Evolutionary conservation across 2,888 invertebrate species (phyloP), one percentile per base, ranked within the genome.

Genomic region (Eumacrocentrus americanus): DNA sequence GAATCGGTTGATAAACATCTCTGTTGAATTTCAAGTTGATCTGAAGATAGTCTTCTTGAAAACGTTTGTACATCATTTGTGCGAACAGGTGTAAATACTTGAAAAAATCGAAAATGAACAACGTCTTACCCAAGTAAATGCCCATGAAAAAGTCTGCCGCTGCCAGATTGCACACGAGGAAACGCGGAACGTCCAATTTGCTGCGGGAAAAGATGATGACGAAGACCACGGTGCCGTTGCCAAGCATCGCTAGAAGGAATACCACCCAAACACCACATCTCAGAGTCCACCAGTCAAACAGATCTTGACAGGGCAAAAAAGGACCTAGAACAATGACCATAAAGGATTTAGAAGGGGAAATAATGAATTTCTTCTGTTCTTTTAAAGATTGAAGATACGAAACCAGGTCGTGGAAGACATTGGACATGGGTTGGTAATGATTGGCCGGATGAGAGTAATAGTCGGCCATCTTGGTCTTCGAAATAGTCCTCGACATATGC

Each of bases 61-160:
- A n/a, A n/a, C n/a, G n/a, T n/a, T n/a, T n/a, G n/a, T n/a, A n/a
- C n/a, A n/a, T n/a, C n/a, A n/a, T n/a, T n/a, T n/a, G n/a, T n/a
- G n/a, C n/a, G n/a, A n/a, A n/a, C n/a, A n/a, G n/a, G n/a, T n/a
- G n/a, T n/a, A n/a, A n/a, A n/a, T n/a, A n/a, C n/a, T n/a, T n/a
- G n/a, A n/a, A n/a, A n/a, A n/a, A n/a, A n/a, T n/a, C n/a, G n/a
- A n/a, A n/a, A 18, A 12, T 14, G 6, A 11, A 14, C 29, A 14
- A 44, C 29, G 9, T 54, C 74, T 77, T 75, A 90, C 92, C 91
- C 64, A 97, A 84, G 81, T 97, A 98, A 56, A 95, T 85, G 55
- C 97, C 98, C 95, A 98, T 98, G 81, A 94, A 94, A 82, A 98
- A 94, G 83, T 98, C 98, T 0, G 98, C 97, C 0, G 95, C 92